Evolutionary conservation across 2,888 invertebrate genomes (phyloP).

Genomic region (Endomychus coccineus): DNA sequence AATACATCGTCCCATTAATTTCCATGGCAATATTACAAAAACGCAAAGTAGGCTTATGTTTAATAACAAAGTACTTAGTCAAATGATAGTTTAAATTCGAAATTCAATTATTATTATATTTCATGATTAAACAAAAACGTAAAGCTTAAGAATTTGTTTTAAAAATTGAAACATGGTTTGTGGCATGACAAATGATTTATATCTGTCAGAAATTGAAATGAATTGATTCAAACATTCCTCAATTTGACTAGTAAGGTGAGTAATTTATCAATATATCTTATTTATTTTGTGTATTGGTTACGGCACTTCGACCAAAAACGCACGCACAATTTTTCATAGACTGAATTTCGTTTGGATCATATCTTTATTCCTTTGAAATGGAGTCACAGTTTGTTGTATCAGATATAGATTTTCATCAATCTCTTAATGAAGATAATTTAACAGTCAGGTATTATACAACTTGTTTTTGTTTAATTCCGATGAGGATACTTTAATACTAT

Average conservation of each 20-base stretch:
- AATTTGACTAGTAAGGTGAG: slow-evolving; percentile 1
- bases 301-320: slow-evolving; percentile 1
- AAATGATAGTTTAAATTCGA: background rate
- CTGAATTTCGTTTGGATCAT: background rate
- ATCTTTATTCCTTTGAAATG: slow-evolving; percentile 3
- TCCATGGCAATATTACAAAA: too few relatives aligned
- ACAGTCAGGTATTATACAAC: slow-evolving; percentile 13
- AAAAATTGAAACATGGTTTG: background rate
- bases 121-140: slow-evolving; percentile 1
- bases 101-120: background rate
- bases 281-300: slow-evolving; percentile 9
- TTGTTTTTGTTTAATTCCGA: background rate
- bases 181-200: background rate
- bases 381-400: slow-evolving; percentile 15
- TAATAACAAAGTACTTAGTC: background rate
- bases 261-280: slow-evolving; percentile 12
- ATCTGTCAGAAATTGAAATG: slow-evolving; percentile 3
- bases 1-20: too few relatives aligned
- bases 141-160: slow-evolving; percentile 3
- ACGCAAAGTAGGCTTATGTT: too few relatives aligned
- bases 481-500: background rate
- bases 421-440: slow-evolving; percentile 18
- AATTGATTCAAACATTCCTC: background rate
- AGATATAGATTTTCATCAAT: slow-evolving; percentile 17
- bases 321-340: slow-evolving; percentile 3